A percentile compares a stretch with the other conserved stretches of the same genome.
These are phyloP conservation scores for Cynocephalus volans DNA, from an alignment of 2,113 vertebrate genomes.

Conservation along the genomic window DNA sequence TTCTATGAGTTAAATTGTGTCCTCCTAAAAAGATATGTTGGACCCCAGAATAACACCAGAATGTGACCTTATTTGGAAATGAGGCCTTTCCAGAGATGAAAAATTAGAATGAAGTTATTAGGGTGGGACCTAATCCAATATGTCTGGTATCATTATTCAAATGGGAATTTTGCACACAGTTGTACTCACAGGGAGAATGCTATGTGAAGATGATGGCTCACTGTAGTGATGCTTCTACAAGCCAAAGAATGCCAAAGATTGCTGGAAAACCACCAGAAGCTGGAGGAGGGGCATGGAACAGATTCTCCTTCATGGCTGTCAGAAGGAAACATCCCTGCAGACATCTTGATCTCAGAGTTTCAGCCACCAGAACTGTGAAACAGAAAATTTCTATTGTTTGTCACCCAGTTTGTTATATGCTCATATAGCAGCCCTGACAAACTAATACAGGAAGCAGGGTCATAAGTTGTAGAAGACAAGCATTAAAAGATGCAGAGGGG, in stretches of 20 bases:
- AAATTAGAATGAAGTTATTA: neutral
- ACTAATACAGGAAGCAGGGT: neutral
- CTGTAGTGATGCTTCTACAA: neutral
- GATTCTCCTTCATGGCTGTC: neutral
- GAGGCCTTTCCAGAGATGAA: neutral
- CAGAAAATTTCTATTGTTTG: neutral
- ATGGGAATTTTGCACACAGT: neutral
- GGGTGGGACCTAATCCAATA: neutral
- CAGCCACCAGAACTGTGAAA: neutral
- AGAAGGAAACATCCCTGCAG: neutral
- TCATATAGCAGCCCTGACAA: neutral
- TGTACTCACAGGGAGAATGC: neutral
- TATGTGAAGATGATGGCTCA: neutral
- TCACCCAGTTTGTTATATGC: neutral
- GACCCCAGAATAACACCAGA: neutral
- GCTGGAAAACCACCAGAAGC: neutral
- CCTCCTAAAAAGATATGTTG: neutral
- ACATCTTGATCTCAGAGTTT: neutral
- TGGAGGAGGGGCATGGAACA: neutral
- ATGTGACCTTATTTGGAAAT: neutral
- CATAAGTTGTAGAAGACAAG: neutral
- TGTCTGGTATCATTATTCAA: neutral
- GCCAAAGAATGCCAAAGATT: neutral
- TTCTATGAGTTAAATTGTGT: neutral
- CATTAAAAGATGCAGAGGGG: neutral